Conservation (phyloP, 1,140 invertebrate species). For the Prorops nasuta region DNA sequence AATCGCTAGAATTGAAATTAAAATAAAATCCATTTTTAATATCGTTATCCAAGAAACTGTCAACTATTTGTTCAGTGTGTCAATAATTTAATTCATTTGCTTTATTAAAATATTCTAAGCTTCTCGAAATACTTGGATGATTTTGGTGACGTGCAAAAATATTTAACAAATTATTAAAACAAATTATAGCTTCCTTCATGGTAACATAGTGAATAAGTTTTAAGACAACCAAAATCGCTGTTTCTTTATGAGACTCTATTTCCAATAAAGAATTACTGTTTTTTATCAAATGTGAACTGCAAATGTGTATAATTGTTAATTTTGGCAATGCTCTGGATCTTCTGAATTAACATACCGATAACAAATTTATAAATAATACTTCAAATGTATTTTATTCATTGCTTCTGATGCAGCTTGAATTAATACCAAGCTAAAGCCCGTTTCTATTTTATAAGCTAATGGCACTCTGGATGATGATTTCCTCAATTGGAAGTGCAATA, state of each 20-base stretch:
- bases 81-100: background rate
- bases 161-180: background rate
- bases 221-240: background rate
- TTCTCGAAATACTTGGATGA: background rate
- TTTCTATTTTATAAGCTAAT: conserved; percentile 12
- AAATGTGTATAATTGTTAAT: conserved; percentile 8
- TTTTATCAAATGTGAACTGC: conserved; percentile 6
- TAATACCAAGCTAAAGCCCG: conserved; percentile 6
- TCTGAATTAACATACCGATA: background rate
- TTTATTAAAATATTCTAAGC: background rate
- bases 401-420: background rate
- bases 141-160: background rate
- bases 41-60: background rate
- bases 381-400: background rate
- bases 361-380: background rate
- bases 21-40: too few species aligned
- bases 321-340: background rate
- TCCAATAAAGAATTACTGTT: background rate
- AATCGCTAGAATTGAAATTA: background rate
- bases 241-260: background rate
- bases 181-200: background rate
- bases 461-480: background rate
- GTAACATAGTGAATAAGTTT: conserved; percentile 1
- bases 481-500: background rate
- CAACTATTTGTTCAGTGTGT: background rate